Percentiles rank a stretch among this genome's conserved stretches.
These are phyloP conservation scores for Apotomis capreana DNA, from an alignment of 2,888 invertebrate genomes.

Conservation along the genomic window DNA sequence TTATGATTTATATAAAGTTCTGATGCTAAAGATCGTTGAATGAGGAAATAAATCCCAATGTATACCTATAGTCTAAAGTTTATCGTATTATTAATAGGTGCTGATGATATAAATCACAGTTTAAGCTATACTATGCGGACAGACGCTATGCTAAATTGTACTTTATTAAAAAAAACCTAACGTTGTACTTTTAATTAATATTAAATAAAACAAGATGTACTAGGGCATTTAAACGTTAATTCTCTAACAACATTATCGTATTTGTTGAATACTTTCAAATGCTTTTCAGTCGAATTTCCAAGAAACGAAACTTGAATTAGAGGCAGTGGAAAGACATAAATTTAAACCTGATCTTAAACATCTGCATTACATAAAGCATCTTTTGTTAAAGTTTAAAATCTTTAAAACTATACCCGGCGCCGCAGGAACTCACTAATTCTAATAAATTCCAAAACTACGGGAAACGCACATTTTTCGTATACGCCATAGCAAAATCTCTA, in stretches of 20 bases:
- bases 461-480: conserved; percentile 75
- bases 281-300: neutral
- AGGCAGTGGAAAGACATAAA: conserved; percentile 43
- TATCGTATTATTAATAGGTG: too few relatives aligned
- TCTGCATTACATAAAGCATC: conserved; percentile 53
- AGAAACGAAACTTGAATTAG: conserved; percentile 20
- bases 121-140: too few relatives aligned
- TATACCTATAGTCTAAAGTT: too few relatives aligned
- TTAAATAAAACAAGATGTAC: too few relatives aligned
- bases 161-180: too few relatives aligned
- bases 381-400: conserved; percentile 55
- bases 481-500: conserved; percentile 71
- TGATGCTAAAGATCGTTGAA: too few relatives aligned
- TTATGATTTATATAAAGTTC: conserved; percentile 12
- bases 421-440: conserved; percentile 60
- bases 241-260: too few relatives aligned
- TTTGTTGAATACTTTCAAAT: neutral
- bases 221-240: too few relatives aligned
- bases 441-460: conserved; percentile 77
- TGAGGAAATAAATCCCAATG: too few relatives aligned
- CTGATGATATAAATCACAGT: too few relatives aligned
- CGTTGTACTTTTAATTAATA: too few relatives aligned
- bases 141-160: too few relatives aligned
- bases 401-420: conserved; percentile 57
- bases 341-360: conserved; percentile 48